Percentiles rank a stretch among this genome's conserved stretches.
Evolutionary conservation across 1,140 invertebrate species (phyloP).

Genomic region (Elysia chlorotica): DNA sequence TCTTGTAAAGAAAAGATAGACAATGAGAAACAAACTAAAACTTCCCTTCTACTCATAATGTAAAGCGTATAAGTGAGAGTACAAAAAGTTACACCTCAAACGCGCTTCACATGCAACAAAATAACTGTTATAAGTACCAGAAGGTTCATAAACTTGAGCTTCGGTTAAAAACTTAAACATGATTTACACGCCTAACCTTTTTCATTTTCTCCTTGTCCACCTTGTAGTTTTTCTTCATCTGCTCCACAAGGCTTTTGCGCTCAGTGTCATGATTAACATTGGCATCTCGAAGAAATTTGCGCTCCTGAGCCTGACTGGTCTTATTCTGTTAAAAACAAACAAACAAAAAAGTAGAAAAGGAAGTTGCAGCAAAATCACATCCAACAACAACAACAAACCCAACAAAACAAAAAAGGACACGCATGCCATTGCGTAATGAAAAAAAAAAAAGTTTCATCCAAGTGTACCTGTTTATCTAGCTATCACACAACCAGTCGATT

Average conservation of each 20-base stretch:
- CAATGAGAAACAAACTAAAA: not conserved
- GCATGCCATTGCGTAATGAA: no score
- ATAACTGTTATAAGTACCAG: no score
- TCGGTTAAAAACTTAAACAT: not conserved
- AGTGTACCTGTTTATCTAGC: conserved; percentile 1
- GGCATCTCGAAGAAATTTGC: conserved; percentile 93
- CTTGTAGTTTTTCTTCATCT: conserved; percentile 98
- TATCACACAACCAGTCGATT: no score
- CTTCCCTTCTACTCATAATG: not conserved
- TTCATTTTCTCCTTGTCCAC: conserved; percentile 95
- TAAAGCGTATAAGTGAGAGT: not conserved
- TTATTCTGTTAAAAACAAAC: conserved; percentile 72
- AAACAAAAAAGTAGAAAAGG: conserved; percentile 35
- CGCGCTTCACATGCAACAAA: no score
- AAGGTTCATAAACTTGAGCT: not conserved
- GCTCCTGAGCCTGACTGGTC: conserved; percentile 75
- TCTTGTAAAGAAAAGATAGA: not conserved
- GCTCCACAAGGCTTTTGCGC: conserved; percentile 83
- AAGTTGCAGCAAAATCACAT: not conserved
- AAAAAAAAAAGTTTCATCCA: no score
- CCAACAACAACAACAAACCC: not conserved
- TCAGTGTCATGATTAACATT: conserved; percentile 87
- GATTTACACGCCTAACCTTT: conserved; percentile 54
- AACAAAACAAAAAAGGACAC: not conserved
- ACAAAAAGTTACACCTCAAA: not conserved